Evolutionary conservation across 2,888 invertebrate species (phyloP), one percentile per base, ranked within the genome.

Genomic region (Temnothorax rugatulus): DNA sequence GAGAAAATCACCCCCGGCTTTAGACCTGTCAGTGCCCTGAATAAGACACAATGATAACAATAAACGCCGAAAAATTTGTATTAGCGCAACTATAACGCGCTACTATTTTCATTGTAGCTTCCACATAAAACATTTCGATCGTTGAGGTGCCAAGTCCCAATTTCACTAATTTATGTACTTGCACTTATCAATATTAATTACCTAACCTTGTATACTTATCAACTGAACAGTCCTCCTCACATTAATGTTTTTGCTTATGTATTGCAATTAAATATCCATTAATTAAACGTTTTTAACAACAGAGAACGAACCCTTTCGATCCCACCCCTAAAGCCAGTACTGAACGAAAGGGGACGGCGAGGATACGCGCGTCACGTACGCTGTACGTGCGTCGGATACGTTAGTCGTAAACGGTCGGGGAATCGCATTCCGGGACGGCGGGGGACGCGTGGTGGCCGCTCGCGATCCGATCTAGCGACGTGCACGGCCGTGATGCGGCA

Each of bases 361-460:
- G 69, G 84, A 85, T 86, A 91, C 88, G 86, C 88, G 91, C 88
- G 88, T 91, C 92, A 92, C 92, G 92, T 92, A 90, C 86, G 38
- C 0, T 50, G 77, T 91, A 92, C 92, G 92, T 92, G 92, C 88
- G 89, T 88, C 86, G 92, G 91, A 88, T 92, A 91, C 89, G 89
- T 88, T 91, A 91, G 87, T 84, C 88, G 89, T 87, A 87, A 88
- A 89, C 89, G 90, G 87, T 66, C 86, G 84, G 85, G 84, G 86
- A 90, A 90, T 90, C 87, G 87, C 84, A 83, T 86, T 85, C 85
- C 64, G 59, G 82, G 57, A 82, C 34, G 54, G n/a, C 38, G 47
- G 38, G 63, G 79, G 73, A 61, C 61, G 29, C 71, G 82, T 21
- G 41, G 74, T 77, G 68, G 75, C 64, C 50, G 61, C 79, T 74